Evolutionary conservation across 1,140 invertebrate species (phyloP), one percentile per base, ranked within the genome.

Genomic region (Drosophila triauraria): DNA sequence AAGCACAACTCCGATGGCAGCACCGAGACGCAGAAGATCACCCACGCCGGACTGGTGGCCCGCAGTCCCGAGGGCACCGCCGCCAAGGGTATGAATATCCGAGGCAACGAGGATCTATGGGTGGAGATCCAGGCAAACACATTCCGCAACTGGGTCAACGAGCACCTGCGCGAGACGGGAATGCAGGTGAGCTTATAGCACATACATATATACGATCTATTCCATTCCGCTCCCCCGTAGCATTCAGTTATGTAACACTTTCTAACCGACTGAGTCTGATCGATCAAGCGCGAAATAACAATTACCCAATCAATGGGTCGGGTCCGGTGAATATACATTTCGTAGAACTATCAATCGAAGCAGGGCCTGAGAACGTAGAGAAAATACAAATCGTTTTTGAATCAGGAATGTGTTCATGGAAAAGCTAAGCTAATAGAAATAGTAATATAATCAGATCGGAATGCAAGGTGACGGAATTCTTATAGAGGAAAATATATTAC

Each of bases 131-230:
- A 99, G 93, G 96, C 98, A 30, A 98, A 99, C 91, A 99, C 98
- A 1, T 99, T 99, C 93, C 96, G 96, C 75, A 99, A 99, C 93
- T 99, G 98, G 98, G 97, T 99, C 69, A 99, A 99, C 93, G 98
- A 99, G 93, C 97, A 99, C 82, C 93, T 99, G 56, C 96, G 95
- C 75, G 96, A 95, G 50, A 93, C 94, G 57, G 94, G 94, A 93
- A 95, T 93, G 93, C 94, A 93, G 94, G 95, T 93, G 94, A 93
- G 91, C 51, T 78, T 30, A 23, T 43, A 51, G 32, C n/a, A 44
- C 15, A 56, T 38, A 48, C 6, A n/a, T 54, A 40, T 15, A 12
- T 53, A 17, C 12, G 17, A 25, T 35, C 40, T 8, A 44, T 42
- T 20, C 13, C 30, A 64, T 42, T 64, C 64, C 44, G 23, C 25